Percentiles rank a stretch among this genome's conserved stretches.
phyloP scores from a whole-genome alignment of 2,888 invertebrate species.

The Rhaphigaster nebulosa region DNA sequence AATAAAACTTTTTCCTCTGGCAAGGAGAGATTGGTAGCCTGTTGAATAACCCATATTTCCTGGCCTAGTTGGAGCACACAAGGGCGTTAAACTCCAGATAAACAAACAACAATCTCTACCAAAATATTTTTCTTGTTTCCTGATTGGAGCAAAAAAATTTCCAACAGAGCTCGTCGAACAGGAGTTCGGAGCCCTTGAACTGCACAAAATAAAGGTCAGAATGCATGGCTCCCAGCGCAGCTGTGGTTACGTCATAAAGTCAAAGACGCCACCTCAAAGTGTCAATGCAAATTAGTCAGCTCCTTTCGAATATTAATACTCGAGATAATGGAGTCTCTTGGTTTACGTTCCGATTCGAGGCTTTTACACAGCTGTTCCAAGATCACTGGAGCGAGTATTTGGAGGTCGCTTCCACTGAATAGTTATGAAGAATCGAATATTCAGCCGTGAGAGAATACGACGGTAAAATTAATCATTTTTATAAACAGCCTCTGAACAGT shows the following conservation, averaged over 20 bases:
- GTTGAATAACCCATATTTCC: too few species aligned
- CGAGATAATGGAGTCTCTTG: background rate
- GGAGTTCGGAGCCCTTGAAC: background rate
- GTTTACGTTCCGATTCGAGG: conserved; percentile 7
- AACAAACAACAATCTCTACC: too few species aligned
- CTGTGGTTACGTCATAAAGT: background rate
- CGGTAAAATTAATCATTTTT: too few species aligned
- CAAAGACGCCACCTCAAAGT: background rate
- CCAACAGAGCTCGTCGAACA: background rate
- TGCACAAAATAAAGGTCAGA: background rate
- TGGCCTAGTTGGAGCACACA: too few species aligned
- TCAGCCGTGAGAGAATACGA: too few species aligned
- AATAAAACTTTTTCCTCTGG: too few species aligned
- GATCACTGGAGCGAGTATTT: background rate
- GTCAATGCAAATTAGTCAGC: background rate
- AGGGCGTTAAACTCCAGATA: too few species aligned
- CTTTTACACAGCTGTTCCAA: background rate
- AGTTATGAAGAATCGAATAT: background rate
- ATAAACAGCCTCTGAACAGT: too few species aligned
- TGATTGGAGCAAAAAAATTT: too few species aligned
- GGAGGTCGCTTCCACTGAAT: background rate
- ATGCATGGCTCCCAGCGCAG: background rate
- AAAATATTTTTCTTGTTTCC: too few species aligned
- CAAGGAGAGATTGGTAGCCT: too few species aligned
- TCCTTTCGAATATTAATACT: background rate